Base-by-base conservation (phyloP, 1,140 invertebrate species). In the Heterodera schachtii region DNA sequence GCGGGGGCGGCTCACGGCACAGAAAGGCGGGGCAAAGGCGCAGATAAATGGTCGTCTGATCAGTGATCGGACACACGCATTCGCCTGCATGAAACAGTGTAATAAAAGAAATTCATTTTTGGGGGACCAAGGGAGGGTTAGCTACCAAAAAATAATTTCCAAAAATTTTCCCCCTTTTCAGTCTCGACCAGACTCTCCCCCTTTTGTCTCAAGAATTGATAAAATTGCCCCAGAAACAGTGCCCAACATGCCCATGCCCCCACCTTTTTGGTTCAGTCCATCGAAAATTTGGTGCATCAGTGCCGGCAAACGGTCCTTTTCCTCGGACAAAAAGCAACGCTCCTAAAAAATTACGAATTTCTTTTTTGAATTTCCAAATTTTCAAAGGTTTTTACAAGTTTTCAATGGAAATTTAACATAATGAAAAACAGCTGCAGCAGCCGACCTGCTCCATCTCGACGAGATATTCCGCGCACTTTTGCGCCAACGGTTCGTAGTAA, bases 401-500 rank as follows among this genome's bases (percentile, higher is more conserved):
- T 57, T n/a, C 9, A 66, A 74, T 31, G 31, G 31, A 31, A 31
- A 31, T 31, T 31, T 31, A 75, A 31, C 11, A 31, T 11, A n/a
- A 49, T 4, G 43, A 78, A 11, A 16, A 16, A 44, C 11, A 13
- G 31, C 13, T 75, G 31, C 73, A 70, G 21, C 44, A 16, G 13
- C 46, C 13, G 66, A 81, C 89, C 75, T 78, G 83, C 76, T 89
- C 88, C 67, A 89, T 81, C 43, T 89, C 84, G 11, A 87, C 78
- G 9, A 89, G 71, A 81, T 89, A 89, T 74, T 90, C 86, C 8
- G 88, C 84, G 21, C 79, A 81, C 79, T 89, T 89, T 73, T 90
- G 88, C n/a, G 90, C 88, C 46, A 89, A 66, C 11, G 88, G 89
- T 66, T 90, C 89, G 60, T 87, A 89, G 60, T 87, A 89, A 75